Evolutionary conservation across 2,113 vertebrate species (phyloP).

Genomic region (Dendropsophus ebraccatus): DNA sequence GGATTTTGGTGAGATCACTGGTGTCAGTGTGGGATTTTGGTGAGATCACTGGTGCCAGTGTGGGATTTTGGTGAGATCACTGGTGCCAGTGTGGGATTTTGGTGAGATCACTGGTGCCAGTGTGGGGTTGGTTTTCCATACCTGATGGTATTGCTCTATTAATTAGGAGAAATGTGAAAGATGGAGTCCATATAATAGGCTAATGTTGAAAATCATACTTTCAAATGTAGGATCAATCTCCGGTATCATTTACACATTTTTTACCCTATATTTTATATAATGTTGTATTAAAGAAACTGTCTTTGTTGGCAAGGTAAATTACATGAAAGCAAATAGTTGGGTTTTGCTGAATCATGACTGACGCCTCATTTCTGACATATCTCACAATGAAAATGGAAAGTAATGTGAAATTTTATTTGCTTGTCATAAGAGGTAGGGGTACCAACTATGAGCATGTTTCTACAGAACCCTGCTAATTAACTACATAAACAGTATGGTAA

Average conservation of each 20-base stretch:
- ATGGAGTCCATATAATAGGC: background rate
- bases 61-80: background rate
- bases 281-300: background rate
- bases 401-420: too few species aligned
- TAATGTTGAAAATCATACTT: background rate
- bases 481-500: too few species aligned
- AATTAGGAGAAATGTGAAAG: too few species aligned
- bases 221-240: background rate
- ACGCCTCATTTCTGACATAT: background rate
- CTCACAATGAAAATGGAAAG: background rate
- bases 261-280: background rate
- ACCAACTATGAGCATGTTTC: too few species aligned
- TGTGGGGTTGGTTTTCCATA: background rate
- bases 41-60: background rate
- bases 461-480: too few species aligned
- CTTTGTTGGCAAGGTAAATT: background rate
- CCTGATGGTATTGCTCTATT: background rate
- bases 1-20: background rate
- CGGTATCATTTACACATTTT: background rate
- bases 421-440: too few species aligned
- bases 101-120: background rate
- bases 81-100: background rate
- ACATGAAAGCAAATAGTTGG: background rate
- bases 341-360: background rate
- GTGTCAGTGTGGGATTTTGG: background rate